phyloP scores from a whole-genome alignment of 2,888 invertebrate genomes.

The Sericinus montela region DNA sequence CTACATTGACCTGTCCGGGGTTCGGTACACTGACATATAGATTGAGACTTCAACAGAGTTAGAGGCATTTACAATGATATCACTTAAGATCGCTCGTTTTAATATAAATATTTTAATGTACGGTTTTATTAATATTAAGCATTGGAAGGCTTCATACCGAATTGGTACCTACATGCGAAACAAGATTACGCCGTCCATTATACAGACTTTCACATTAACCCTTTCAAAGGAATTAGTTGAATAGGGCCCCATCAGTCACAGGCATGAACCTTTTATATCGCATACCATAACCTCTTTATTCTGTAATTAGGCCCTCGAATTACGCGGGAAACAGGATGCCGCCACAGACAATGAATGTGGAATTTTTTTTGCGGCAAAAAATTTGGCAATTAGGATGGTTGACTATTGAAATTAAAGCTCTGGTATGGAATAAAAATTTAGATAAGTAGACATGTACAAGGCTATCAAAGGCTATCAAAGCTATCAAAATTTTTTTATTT shows the following conservation, averaged over 20 bases:
- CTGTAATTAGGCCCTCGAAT: slow-evolving; percentile 63
- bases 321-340: slow-evolving; percentile 58
- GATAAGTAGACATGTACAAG: too few species aligned
- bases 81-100: too few species aligned
- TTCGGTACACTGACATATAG: too few species aligned
- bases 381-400: slow-evolving; percentile 4
- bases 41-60: too few species aligned
- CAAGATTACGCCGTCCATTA: slow-evolving; percentile 47
- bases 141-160: slow-evolving; percentile 19
- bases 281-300: slow-evolving; percentile 44
- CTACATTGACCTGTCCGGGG: too few species aligned
- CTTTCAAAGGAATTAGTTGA: slow-evolving; percentile 63
- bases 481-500: too few species aligned
- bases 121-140: not conserved
- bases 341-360: slow-evolving; percentile 21
- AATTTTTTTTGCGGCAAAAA: slow-evolving; percentile 7
- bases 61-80: too few species aligned
- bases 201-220: slow-evolving; percentile 44
- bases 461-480: too few species aligned
- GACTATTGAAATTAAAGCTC: slow-evolving; percentile 4
- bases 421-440: too few species aligned
- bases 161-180: slow-evolving; percentile 49
- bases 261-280: slow-evolving; percentile 50
- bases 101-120: slow-evolving; percentile 4
- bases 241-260: slow-evolving; percentile 63